These are phyloP conservation scores for Acanthornis magna DNA, from an alignment of 2,797 vertebrate genomes.

Conservation along the genomic window DNA sequence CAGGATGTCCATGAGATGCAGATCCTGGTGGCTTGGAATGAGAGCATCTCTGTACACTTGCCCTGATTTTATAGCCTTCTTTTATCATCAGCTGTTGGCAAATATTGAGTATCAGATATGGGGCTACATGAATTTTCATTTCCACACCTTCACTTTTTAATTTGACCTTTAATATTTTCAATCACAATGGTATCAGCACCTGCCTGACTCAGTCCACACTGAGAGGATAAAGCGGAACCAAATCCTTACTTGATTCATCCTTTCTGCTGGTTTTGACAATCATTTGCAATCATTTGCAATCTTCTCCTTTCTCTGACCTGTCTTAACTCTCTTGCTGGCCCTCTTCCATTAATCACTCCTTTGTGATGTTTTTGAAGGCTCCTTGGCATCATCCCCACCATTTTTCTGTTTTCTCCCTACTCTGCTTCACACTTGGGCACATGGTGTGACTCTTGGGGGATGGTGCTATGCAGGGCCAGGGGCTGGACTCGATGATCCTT, in stretches of 20 bases:
- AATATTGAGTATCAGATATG: not conserved
- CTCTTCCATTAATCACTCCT: not conserved
- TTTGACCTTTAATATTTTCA: not conserved
- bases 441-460: not conserved
- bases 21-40: not conserved
- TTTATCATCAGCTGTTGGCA: not conserved
- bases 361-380: not conserved
- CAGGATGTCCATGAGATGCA: not conserved
- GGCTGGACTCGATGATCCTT: not conserved
- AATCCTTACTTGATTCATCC: not conserved
- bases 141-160: not conserved
- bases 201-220: not conserved
- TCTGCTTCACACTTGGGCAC: not conserved
- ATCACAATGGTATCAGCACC: not conserved
- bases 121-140: not conserved
- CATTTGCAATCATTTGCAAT: not conserved
- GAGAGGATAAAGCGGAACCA: not conserved
- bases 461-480: not conserved
- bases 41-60: not conserved
- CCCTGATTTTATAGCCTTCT: not conserved
- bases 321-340: not conserved
- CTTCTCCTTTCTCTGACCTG: not conserved
- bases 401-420: not conserved
- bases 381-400: not conserved
- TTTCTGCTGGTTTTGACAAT: not conserved